Conservation (phyloP, 2,888 invertebrate species). For the Trachelus tabidus region DNA sequence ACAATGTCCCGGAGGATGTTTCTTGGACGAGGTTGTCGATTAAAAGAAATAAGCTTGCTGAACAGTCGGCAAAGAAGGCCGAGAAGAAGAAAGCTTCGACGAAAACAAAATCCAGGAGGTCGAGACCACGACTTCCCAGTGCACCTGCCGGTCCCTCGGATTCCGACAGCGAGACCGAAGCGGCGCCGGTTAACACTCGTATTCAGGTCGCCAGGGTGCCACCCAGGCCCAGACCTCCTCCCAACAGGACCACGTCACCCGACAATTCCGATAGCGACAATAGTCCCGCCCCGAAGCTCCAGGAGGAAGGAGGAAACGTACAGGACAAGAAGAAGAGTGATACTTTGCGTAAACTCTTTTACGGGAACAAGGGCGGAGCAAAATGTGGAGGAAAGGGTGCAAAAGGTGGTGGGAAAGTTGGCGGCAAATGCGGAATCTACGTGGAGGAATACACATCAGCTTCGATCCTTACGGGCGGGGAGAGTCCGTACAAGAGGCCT, state of each 20-base stretch:
- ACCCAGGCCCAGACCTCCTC: slow-evolving; percentile 53
- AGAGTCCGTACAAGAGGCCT: slow-evolving; percentile 64
- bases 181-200: slow-evolving; percentile 48
- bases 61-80: slow-evolving; percentile 53
- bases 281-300: slow-evolving; percentile 63
- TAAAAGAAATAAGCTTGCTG: slow-evolving; percentile 52
- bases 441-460: slow-evolving; percentile 60
- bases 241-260: slow-evolving; percentile 61
- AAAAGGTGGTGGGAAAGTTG: slow-evolving; percentile 72
- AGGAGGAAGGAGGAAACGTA: slow-evolving; percentile 68
- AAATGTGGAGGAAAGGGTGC: slow-evolving; percentile 75
- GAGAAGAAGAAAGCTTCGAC: slow-evolving; percentile 57
- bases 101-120: slow-evolving; percentile 62
- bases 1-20: slow-evolving; percentile 48
- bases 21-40: slow-evolving; percentile 49
- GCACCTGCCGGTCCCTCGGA: slow-evolving; percentile 50
- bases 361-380: slow-evolving; percentile 66
- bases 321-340: slow-evolving; percentile 79
- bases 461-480: slow-evolving; percentile 61
- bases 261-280: slow-evolving; percentile 63
- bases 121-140: slow-evolving; percentile 52
- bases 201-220: slow-evolving; percentile 42
- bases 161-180: slow-evolving; percentile 59
- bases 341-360: slow-evolving; percentile 75
- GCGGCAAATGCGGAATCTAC: slow-evolving; percentile 73